Evolutionary conservation across 2,888 invertebrate genomes (phyloP), one percentile per base, ranked within the genome.

Genomic region (Gortyna flavago): DNA sequence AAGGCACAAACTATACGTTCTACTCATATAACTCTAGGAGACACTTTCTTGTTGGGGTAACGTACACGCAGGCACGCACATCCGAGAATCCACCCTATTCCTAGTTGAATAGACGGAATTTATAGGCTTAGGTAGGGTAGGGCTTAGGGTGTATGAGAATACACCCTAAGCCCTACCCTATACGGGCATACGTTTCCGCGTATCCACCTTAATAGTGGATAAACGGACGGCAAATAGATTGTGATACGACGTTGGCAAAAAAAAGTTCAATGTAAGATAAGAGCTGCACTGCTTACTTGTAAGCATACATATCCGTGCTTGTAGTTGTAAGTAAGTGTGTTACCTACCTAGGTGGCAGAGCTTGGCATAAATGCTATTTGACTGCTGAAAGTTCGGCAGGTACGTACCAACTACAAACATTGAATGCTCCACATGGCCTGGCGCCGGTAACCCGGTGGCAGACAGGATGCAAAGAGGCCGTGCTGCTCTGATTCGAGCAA

Each of bases 401-500:
- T 25, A n/a, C 1, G 81, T 90, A 95, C 96, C 96, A 11, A 92
- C 91, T 44, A 96, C 90, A 75, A 93, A 94, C 62, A 96, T 79
- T 0, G 95, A 95, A 85, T 96, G 95, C 80, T 96, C 96, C 16
- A 92, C 92, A 38, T 85, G 89, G 13, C 87, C 89, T 0, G 86
- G 82, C 64, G 92, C 93, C 6, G 84, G 81, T 29, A 85, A 77
- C 3, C 93, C 95, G 0, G 96, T 94, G 0, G 96, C 96, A 48
- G 95, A 90, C 67, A 94, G 92, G 48, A 96, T 96, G 84, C 96
- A 96, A 3, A 95, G 89, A 0, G 96, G 96, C 2, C 96, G 89
- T 4, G 94, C 95, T 7, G 94, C 95, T 81, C 89, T 91, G 69
- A 96, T 90, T 0, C 93, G 90, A 16, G 92, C 93, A 0, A 87